Base-by-base conservation (phyloP, 2,797 vertebrate genomes). In the Halcyon badia region DNA sequence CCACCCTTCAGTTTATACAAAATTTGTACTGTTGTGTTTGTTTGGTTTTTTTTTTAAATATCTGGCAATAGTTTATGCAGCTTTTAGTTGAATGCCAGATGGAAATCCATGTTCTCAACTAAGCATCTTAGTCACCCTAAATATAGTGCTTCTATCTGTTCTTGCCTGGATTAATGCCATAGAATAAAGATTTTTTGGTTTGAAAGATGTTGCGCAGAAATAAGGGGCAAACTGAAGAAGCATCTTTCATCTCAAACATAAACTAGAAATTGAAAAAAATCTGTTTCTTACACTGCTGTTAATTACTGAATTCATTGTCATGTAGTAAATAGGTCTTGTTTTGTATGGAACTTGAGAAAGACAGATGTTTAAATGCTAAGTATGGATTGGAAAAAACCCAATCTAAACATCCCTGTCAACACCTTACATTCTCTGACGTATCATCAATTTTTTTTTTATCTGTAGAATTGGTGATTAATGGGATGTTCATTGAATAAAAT, bases 121-220 rank as follows among this genome's bases (percentile, higher is more conserved):
- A 87, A 95, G 94, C 91, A 75, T 93, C 96, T 94, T 93, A 96
- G 93, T 96, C 88, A 87, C 57, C 86, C 94, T 95, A 97, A 95
- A 97, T 95, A 95, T 95, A 97, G 94, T 90, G 69, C 81, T 95
- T 90, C 93, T 95, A 52, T 93, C 95, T 94, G 71, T 91, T 96
- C 95, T 94, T 87, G 96, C 48, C 83, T 96, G 93, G 93, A 89
- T 90, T 91, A 89, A 89, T 87, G 91, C 87, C 91, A 93, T 10
- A 62, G 87, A 95, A 90, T 86, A 80, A 87, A 95, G 90, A 82
- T 84, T 89, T 66, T 88, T 92, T 83, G 48, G 78, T 90, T 97
- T 94, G 71, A 93, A 90, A 82, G 80, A 87, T 46, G 16, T 54
- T 79, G 37, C 14, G 4, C 1, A 1, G 82, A 68, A 89, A 54